Percentiles rank a stretch among this genome's conserved stretches.
Evolutionary conservation across 2,797 vertebrate species (phyloP).

Genomic region (Danionella dracula): DNA sequence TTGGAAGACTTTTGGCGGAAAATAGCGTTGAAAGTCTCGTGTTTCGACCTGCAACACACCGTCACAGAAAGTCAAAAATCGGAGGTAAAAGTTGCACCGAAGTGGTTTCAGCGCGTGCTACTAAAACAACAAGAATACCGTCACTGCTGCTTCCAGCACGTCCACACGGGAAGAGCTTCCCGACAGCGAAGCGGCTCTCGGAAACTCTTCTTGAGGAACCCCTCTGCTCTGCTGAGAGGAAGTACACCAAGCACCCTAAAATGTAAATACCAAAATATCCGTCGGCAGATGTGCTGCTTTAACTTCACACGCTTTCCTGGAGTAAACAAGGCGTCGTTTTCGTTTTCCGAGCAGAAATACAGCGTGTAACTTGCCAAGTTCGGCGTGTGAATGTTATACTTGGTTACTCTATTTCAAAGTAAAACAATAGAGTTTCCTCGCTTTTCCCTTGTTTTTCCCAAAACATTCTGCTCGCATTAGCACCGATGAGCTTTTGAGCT

Average conservation of each 20-base stretch:
- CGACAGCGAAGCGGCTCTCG: slow-evolving; percentile 21
- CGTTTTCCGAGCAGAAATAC: slow-evolving; percentile 44
- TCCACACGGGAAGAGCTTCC: slow-evolving; percentile 27
- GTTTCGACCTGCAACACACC: slow-evolving; percentile 44
- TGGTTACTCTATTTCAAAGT: slow-evolving; percentile 59
- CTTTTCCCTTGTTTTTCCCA: slow-evolving; percentile 50
- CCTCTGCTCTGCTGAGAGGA: slow-evolving; percentile 5
- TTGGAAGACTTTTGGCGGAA: slow-evolving; percentile 44
- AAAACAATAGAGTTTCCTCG: slow-evolving; percentile 53
- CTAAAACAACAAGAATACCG: slow-evolving; percentile 43
- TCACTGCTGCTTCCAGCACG: slow-evolving; percentile 47
- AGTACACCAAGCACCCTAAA: slow-evolving; percentile 2
- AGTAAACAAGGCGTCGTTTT: slow-evolving; percentile 45
- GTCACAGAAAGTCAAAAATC: slow-evolving; percentile 11
- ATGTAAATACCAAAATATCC: no score
- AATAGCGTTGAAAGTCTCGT: slow-evolving; percentile 41
- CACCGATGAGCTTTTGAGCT: slow-evolving; percentile 35
- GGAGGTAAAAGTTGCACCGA: neutral
- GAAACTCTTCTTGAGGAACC: slow-evolving; percentile 14
- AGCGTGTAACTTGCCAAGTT: slow-evolving; percentile 57
- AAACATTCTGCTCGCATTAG: slow-evolving; percentile 59
- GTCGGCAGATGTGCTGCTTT: no score
- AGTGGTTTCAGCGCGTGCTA: slow-evolving; percentile 9
- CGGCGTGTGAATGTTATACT: slow-evolving; percentile 52
- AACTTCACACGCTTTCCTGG: slow-evolving; percentile 38